Percentiles rank a stretch among this genome's conserved stretches.
Evolutionary conservation across 2,113 vertebrate species (phyloP).

Genomic region (Antigone vipio): DNA sequence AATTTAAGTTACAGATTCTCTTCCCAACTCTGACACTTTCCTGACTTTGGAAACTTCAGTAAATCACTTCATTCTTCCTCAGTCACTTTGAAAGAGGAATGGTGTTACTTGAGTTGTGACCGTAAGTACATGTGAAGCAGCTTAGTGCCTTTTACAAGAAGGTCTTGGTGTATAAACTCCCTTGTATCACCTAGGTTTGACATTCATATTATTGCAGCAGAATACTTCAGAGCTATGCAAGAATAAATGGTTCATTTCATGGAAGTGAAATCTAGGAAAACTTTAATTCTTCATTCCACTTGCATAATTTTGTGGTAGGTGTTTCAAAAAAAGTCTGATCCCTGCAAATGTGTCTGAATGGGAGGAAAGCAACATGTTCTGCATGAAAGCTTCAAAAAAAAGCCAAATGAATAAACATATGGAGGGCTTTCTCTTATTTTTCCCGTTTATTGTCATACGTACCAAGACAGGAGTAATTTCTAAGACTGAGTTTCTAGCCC

Average conservation of each 20-base stretch:
- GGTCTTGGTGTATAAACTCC: not conserved
- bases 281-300: not conserved
- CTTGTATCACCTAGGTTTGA: not conserved
- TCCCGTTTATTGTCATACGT: not conserved
- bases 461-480: not conserved
- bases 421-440: not conserved
- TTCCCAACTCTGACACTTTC: not conserved
- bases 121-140: not conserved
- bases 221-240: not conserved
- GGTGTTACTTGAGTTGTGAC: not conserved
- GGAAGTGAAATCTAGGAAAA: not conserved
- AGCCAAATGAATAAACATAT: not conserved
- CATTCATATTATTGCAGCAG: not conserved
- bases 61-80: not conserved
- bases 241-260: not conserved
- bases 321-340: not conserved
- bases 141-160: not conserved
- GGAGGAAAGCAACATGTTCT: not conserved
- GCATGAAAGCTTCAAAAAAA: not conserved
- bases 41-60: not conserved
- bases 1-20: not conserved
- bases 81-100: not conserved
- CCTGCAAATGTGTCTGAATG: not conserved
- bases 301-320: not conserved
- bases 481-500: not conserved